Conservation (phyloP, 2,113 vertebrate species). For the Ptilonorhynchus violaceus region DNA sequence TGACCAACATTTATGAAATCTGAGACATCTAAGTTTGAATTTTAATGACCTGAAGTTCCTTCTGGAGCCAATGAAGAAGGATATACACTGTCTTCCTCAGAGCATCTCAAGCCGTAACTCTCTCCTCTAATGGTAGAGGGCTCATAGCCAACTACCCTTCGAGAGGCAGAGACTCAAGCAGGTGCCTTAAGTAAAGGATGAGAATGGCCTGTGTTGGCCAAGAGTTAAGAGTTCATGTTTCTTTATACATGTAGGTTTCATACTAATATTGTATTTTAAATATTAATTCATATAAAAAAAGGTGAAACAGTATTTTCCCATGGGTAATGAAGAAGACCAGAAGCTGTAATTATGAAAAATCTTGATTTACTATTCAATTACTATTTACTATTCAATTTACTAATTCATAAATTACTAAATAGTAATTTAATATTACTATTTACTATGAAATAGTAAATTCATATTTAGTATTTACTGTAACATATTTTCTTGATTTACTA, state of each 20-base stretch:
- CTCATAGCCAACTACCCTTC: not conserved
- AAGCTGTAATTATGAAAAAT: not conserved
- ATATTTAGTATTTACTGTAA: not conserved
- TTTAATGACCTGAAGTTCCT: not conserved
- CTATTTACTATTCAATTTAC: not conserved
- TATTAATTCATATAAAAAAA: not conserved
- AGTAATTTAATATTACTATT: not conserved
- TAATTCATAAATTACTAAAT: not conserved
- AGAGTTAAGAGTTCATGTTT: not conserved
- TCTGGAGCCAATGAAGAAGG: not conserved
- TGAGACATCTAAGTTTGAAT: not conserved
- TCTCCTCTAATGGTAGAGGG: not conserved
- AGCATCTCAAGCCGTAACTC: not conserved
- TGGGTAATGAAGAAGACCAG: not conserved
- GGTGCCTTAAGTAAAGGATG: not conserved
- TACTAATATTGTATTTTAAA: not conserved
- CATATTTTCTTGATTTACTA: not conserved
- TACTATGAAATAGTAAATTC: not conserved
- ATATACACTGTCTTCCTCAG: not conserved
- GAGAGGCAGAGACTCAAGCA: not conserved
- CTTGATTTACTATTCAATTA: not conserved
- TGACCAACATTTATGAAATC: not conserved
- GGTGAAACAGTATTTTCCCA: not conserved
- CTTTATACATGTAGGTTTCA: not conserved
- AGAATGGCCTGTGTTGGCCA: not conserved